phyloP scores from a whole-genome alignment of 2,113 vertebrate species.

The Calyptomena viridis region DNA sequence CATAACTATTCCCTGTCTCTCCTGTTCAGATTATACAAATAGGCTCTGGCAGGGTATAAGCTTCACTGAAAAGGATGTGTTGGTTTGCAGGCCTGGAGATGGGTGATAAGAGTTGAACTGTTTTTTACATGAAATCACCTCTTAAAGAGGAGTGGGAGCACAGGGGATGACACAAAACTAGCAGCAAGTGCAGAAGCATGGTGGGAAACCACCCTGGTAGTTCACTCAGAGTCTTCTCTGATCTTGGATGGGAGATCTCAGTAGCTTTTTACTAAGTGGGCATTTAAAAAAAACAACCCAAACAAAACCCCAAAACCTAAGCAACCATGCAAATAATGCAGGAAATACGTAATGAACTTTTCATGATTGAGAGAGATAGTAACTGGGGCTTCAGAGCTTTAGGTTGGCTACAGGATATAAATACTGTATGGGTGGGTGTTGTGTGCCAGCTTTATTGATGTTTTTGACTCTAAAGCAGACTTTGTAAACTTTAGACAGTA shows the following conservation, averaged over 20 bases:
- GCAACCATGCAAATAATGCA: neutral
- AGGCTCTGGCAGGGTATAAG: neutral
- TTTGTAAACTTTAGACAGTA: neutral
- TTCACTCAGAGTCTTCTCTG: neutral
- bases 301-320: neutral
- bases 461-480: neutral
- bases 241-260: neutral
- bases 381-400: neutral
- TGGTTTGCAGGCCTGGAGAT: constrained; percentile 1
- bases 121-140: neutral
- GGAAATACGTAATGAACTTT: neutral
- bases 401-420: neutral
- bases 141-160: neutral
- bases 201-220: neutral
- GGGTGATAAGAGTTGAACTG: neutral
- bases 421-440: neutral
- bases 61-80: neutral
- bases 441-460: neutral
- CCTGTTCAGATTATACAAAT: constrained; percentile 12
- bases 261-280: neutral
- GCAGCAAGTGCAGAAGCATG: neutral
- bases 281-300: neutral
- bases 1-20: neutral
- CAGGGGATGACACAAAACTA: neutral
- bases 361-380: neutral